These are phyloP conservation scores for Ectropis grisescens DNA, from an alignment of 1,140 invertebrate genomes.

Conservation along the genomic window DNA sequence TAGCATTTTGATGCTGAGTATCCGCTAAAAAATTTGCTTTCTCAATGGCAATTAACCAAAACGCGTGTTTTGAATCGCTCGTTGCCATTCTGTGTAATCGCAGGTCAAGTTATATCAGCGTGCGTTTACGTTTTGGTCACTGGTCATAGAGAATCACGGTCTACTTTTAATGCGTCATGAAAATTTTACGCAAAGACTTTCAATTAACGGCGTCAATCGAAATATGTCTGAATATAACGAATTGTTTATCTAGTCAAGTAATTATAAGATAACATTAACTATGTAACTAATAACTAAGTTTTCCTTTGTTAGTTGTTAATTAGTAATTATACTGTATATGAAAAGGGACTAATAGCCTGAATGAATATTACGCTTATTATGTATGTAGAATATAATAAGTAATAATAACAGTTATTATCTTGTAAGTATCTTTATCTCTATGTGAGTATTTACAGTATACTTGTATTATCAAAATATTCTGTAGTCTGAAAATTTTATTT, in stretches of 20 bases:
- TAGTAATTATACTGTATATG: too few species aligned
- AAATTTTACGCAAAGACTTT: not conserved
- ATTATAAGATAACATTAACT: conserved; percentile 6
- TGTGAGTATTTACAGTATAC: too few species aligned
- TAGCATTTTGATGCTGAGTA: too few species aligned
- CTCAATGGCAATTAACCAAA: too few species aligned
- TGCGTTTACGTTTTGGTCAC: not conserved
- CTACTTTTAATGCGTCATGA: not conserved
- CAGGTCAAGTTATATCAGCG: not conserved
- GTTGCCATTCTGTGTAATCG: not conserved
- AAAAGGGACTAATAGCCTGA: conserved; percentile 28
- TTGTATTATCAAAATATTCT: too few species aligned
- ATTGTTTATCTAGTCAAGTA: conserved; percentile 12
- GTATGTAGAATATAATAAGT: conserved; percentile 15
- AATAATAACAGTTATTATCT: conserved; percentile 2
- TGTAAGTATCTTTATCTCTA: too few species aligned
- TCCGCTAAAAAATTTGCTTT: too few species aligned
- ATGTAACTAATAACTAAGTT: too few species aligned
- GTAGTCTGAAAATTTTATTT: too few species aligned
- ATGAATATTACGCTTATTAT: conserved; percentile 49
- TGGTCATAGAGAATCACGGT: not conserved
- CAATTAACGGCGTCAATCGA: conserved; percentile 12
- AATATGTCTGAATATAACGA: conserved; percentile 12
- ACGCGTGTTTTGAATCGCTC: not conserved
- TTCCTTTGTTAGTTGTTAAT: too few species aligned